Conservation (phyloP, 2,113 vertebrate genomes). For the Propithecus coquereli region DNA sequence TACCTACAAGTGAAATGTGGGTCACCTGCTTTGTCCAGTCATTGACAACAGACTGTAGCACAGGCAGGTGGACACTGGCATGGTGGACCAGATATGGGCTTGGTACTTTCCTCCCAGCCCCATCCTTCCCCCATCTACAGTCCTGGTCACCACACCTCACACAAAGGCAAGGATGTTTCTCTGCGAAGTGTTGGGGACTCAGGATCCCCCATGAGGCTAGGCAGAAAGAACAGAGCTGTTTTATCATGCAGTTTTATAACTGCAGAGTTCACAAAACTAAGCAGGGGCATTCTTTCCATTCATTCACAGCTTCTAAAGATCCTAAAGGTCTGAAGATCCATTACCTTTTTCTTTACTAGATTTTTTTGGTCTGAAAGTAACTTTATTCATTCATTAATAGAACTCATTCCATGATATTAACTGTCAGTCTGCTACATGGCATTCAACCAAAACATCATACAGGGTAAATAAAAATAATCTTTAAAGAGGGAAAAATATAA, state of each 20-base stretch:
- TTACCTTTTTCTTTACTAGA: neutral
- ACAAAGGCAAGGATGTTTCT: neutral
- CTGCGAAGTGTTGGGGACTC: neutral
- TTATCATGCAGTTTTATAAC: neutral
- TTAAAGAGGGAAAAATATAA: neutral
- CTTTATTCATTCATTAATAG: neutral
- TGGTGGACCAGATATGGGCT: too few species aligned
- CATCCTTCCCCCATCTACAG: too few species aligned
- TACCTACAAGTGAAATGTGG: conserved; percentile 82
- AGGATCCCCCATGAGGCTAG: neutral
- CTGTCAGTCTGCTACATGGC: neutral
- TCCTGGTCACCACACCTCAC: neutral
- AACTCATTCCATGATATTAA: neutral
- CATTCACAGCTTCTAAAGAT: neutral
- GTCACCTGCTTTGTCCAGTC: neutral
- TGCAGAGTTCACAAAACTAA: neutral
- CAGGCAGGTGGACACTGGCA: neutral
- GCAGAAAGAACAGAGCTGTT: neutral
- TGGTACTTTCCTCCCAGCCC: neutral
- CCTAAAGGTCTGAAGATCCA: neutral
- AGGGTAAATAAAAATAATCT: neutral
- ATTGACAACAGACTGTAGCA: neutral
- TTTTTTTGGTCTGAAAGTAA: neutral
- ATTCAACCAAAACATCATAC: neutral
- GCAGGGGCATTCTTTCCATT: neutral